These are phyloP conservation scores for Platyrinchus mystaceus DNA, from an alignment of 2,797 vertebrate genomes.

Conservation along the genomic window DNA sequence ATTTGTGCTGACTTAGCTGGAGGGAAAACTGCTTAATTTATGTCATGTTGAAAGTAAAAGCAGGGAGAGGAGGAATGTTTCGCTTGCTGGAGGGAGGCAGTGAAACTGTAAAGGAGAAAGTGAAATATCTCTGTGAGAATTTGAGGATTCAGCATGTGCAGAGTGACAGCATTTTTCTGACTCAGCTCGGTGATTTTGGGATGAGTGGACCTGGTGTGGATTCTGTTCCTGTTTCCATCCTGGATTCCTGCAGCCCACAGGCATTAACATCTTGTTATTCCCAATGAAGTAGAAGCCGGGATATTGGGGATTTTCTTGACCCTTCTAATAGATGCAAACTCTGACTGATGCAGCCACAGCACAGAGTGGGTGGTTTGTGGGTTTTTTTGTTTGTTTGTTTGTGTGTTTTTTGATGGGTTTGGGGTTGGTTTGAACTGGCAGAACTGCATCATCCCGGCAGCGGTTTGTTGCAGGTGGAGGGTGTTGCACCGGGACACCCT, in stretches of 20 bases:
- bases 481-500: not conserved
- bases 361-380: not conserved
- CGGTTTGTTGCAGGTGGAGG: not conserved
- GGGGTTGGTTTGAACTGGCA: not conserved
- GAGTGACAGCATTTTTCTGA: not conserved
- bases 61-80: not conserved
- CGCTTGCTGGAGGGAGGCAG: not conserved
- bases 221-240: not conserved
- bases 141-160: accelerated
- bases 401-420: not conserved
- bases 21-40: not conserved
- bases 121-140: not conserved
- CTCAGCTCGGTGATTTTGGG: not conserved
- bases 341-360: not conserved
- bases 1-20: not conserved
- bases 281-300: not conserved
- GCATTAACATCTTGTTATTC: not conserved
- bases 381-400: not conserved
- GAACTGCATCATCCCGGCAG: not conserved
- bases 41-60: not conserved
- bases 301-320: not conserved
- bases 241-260: not conserved
- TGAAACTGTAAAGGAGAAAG: not conserved
- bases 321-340: not conserved
- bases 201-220: not conserved